Conservation (phyloP, 2,797 vertebrate genomes). For the Hippocampus kuda region DNA sequence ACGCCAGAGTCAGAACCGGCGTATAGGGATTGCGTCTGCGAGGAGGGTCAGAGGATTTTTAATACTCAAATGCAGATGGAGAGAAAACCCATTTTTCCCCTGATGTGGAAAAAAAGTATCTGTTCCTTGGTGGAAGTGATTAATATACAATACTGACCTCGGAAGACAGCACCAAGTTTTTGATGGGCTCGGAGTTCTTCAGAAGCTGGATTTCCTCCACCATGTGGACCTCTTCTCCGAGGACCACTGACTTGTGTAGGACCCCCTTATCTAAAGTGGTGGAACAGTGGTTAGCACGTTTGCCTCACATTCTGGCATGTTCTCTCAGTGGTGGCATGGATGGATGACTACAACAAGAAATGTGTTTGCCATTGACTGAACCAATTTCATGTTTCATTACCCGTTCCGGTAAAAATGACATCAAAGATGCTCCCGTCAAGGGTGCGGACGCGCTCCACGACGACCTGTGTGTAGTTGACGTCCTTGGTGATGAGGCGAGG, state of each 20-base stretch:
- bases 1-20: constrained; percentile 84
- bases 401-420: constrained; percentile 87
- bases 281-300: neutral
- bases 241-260: constrained; percentile 84
- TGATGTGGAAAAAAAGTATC: too few species aligned
- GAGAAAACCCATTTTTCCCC: too few species aligned
- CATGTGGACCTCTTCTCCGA: constrained; percentile 74
- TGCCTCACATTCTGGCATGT: neutral
- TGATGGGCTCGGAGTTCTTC: constrained; percentile 73
- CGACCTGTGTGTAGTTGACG: constrained; percentile 90
- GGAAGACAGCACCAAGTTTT: constrained; percentile 79
- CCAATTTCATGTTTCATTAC: constrained; percentile 42
- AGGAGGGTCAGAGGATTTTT: neutral
- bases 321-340: too few species aligned
- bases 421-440: constrained; percentile 80
- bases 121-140: neutral
- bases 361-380: neutral
- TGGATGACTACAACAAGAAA: too few species aligned
- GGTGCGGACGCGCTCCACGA: constrained; percentile 78
- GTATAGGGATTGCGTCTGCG: constrained; percentile 73
- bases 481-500: constrained; percentile 81
- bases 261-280: constrained; percentile 75
- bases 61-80: neutral
- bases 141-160: constrained; percentile 62
- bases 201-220: constrained; percentile 90